Percentiles rank a stretch among this genome's conserved stretches.
Evolutionary conservation across 2,113 vertebrate genomes (phyloP).

Genomic region (Orycteropus afer): DNA sequence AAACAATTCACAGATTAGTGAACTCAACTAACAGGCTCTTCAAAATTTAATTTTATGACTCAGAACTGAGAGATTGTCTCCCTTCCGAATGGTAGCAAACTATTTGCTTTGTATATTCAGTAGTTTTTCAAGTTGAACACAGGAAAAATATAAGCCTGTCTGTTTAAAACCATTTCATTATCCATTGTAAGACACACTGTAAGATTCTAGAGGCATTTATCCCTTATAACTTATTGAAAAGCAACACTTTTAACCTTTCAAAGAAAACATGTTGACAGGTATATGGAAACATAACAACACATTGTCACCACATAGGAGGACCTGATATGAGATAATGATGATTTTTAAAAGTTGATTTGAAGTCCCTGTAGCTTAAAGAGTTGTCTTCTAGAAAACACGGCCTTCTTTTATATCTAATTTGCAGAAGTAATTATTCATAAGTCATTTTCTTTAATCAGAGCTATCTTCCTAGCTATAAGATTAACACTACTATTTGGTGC

Average conservation of each 20-base stretch:
- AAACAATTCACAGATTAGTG: not conserved
- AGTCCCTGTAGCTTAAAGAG: not conserved
- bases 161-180: not conserved
- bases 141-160: not conserved
- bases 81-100: not conserved
- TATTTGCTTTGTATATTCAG: not conserved
- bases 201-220: not conserved
- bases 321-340: not conserved
- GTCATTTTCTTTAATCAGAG: not conserved
- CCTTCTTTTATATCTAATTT: slow-evolving; percentile 15
- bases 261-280: slow-evolving; percentile 33
- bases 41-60: not conserved
- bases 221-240: slow-evolving; percentile 22
- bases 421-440: not conserved
- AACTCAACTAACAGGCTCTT: not conserved
- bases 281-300: not conserved
- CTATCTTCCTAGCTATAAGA: not conserved
- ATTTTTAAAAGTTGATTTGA: slow-evolving; percentile 35
- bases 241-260: not conserved
- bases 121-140: not conserved
- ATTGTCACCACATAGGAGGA: not conserved
- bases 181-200: not conserved
- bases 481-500: not conserved
- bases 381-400: not conserved
- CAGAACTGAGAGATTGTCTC: not conserved